These are phyloP conservation scores for Conops quadrifasciatus DNA, from an alignment of 2,888 invertebrate species.

Conservation along the genomic window DNA sequence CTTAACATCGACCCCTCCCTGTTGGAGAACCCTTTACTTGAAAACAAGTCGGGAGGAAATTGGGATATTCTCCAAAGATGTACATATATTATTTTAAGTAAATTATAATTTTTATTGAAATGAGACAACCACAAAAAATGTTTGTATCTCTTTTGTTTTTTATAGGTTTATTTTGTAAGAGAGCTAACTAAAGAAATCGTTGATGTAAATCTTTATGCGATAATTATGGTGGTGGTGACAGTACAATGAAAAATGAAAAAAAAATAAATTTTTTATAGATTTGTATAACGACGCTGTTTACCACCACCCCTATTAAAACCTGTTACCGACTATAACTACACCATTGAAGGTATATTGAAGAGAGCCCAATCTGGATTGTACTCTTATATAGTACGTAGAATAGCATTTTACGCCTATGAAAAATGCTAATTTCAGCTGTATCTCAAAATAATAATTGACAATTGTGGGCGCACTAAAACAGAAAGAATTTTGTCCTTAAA, in stretches of 20 bases:
- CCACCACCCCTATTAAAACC: slow-evolving; percentile 23
- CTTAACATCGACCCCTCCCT: too few relatives aligned
- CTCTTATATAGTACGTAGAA: background rate
- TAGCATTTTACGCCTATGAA: background rate
- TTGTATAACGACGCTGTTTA: slow-evolving; percentile 24
- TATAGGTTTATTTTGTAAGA: too few relatives aligned
- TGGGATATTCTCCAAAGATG: too few relatives aligned
- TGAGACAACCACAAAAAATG: too few relatives aligned
- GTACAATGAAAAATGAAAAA: slow-evolving; percentile 60
- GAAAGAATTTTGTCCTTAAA: background rate
- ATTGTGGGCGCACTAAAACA: background rate
- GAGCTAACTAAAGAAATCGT: slow-evolving; percentile 66
- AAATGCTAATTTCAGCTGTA: background rate
- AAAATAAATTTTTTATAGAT: background rate
- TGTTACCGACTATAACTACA: slow-evolving; percentile 10
- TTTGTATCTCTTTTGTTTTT: too few relatives aligned
- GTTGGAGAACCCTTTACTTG: too few relatives aligned
- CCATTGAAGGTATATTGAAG: background rate
- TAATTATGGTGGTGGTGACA: slow-evolving; percentile 51
- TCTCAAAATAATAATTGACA: background rate
- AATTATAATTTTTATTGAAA: too few relatives aligned
- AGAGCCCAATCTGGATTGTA: background rate
- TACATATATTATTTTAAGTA: too few relatives aligned
- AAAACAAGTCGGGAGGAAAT: too few relatives aligned
- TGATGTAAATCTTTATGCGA: slow-evolving; percentile 60